phyloP scores from a whole-genome alignment of 2,888 invertebrate species.

The Phytoseiulus persimilis region DNA sequence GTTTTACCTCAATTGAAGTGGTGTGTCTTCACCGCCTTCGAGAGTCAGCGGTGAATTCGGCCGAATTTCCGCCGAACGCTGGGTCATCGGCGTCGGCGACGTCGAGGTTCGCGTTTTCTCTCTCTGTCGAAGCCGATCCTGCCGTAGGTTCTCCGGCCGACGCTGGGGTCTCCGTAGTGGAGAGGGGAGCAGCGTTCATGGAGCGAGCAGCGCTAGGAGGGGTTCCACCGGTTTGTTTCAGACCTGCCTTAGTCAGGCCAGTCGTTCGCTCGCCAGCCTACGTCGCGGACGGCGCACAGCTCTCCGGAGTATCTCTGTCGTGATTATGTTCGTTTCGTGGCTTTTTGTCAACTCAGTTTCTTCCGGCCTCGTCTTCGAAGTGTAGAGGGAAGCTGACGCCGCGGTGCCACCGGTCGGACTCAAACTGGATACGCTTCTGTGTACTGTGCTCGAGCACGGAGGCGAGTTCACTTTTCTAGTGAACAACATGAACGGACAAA shows the following conservation, averaged over 20 bases:
- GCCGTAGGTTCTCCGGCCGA: background rate
- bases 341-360: no score
- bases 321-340: background rate
- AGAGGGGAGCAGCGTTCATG: background rate
- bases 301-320: background rate
- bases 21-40: background rate
- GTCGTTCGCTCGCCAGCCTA: background rate
- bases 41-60: background rate
- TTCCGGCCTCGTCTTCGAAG: background rate
- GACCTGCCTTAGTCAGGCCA: background rate
- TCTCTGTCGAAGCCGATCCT: background rate
- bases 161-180: slow-evolving; percentile 5
- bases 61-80: background rate
- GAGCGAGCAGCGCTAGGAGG: background rate
- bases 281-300: background rate
- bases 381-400: background rate
- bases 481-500: slow-evolving; percentile 23
- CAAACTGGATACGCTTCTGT: slow-evolving; percentile 36
- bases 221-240: slow-evolving; percentile 5
- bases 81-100: background rate
- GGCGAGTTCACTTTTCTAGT: slow-evolving; percentile 22
- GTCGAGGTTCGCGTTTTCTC: background rate
- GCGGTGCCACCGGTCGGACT: background rate
- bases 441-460: slow-evolving; percentile 32
- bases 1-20: background rate